phyloP scores from a whole-genome alignment of 1,140 invertebrate genomes.

The Pteromalus puparum region DNA sequence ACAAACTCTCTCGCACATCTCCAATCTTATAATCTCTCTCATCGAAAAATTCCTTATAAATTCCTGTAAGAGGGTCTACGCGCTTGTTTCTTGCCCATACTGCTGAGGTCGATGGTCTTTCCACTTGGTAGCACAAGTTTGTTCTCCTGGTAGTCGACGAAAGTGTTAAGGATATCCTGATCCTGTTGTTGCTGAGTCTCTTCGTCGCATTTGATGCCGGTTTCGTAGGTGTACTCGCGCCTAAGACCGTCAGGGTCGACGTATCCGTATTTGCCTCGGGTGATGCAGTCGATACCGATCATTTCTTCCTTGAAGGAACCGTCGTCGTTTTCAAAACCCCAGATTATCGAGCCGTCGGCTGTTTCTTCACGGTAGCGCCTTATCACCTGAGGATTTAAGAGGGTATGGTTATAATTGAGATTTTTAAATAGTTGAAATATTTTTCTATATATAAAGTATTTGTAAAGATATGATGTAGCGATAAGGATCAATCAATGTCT shows the following conservation, averaged over 20 bases:
- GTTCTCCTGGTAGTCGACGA: slow-evolving; percentile 84
- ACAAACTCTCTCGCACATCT: neutral
- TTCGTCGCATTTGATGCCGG: slow-evolving; percentile 81
- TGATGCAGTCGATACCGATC: slow-evolving; percentile 87
- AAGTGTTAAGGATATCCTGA: slow-evolving; percentile 70
- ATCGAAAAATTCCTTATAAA: slow-evolving; percentile 44
- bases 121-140: slow-evolving; percentile 83
- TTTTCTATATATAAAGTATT: neutral
- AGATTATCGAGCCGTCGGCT: slow-evolving; percentile 87
- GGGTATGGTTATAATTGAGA: neutral
- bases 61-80: slow-evolving; percentile 75
- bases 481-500: neutral
- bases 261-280: slow-evolving; percentile 88
- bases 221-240: slow-evolving; percentile 84
- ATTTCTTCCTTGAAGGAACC: slow-evolving; percentile 86
- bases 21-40: slow-evolving; percentile 2
- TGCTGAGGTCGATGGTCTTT: slow-evolving; percentile 81
- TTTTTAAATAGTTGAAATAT: neutral
- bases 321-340: slow-evolving; percentile 91
- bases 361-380: slow-evolving; percentile 85
- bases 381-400: slow-evolving; percentile 64
- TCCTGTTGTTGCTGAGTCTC: slow-evolving; percentile 76
- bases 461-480: neutral
- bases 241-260: slow-evolving; percentile 86
- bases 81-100: slow-evolving; percentile 82